phyloP scores from a whole-genome alignment of 2,113 vertebrate species.

The Colinus virginianus region DNA sequence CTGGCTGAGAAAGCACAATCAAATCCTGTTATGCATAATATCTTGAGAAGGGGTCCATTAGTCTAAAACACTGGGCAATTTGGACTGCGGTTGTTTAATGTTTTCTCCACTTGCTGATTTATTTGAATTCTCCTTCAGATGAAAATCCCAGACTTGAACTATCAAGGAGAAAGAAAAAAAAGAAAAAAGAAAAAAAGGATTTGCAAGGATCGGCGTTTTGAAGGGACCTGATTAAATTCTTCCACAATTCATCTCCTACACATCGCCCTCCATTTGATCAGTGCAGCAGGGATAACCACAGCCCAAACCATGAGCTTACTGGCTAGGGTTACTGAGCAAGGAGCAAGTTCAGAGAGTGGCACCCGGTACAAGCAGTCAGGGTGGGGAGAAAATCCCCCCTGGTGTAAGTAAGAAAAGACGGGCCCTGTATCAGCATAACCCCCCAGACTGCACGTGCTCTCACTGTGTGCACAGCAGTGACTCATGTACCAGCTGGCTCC shows the following conservation, averaged over 20 bases:
- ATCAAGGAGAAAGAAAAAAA: background rate
- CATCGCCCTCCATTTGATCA: background rate
- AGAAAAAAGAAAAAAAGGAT: background rate
- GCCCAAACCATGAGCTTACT: background rate
- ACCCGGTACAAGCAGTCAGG: background rate
- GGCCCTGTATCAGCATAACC: background rate
- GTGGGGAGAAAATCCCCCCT: background rate
- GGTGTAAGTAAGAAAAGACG: background rate
- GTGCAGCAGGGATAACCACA: background rate
- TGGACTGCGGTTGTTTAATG: background rate
- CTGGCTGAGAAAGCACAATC: background rate
- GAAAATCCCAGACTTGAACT: background rate
- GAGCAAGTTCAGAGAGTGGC: background rate
- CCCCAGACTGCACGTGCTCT: rapidly evolving
- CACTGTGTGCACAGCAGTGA: rapidly evolving
- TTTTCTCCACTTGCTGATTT: conserved; percentile 6
- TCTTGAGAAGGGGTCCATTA: background rate
- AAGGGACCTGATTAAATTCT: background rate
- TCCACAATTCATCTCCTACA: background rate
- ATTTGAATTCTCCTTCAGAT: conserved; percentile 19
- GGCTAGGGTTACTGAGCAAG: background rate
- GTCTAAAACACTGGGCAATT: conserved; percentile 6
- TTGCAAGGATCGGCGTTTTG: background rate
- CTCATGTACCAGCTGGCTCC: background rate
- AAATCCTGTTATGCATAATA: conserved; percentile 17